Evolutionary conservation across 53 echinoderm and acorn worm genomes (phyloP), one percentile per base, ranked within the genome.

Genomic region (Patiria pectinifera): DNA sequence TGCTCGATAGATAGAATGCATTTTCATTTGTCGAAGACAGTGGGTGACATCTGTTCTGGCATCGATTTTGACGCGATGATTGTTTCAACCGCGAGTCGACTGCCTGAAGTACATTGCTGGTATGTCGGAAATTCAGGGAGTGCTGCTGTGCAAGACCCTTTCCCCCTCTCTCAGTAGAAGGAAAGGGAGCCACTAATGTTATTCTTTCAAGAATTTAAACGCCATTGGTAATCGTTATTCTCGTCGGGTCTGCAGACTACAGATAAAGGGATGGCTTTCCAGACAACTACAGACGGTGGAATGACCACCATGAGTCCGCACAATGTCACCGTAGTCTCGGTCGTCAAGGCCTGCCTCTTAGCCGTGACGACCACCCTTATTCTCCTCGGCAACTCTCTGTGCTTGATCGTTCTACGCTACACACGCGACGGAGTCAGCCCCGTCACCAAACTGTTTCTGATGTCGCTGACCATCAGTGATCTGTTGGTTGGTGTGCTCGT

Each of bases 381-480:
- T 6, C 48, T 80, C 23, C 46, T 80, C 4, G 90, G 90, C 47
- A 90, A 90, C 90, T 16, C 90, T 45, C 19, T 81, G 81, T 80
- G 90, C 47, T 45, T 90, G 80, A 26, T 77, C 45, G 90, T 90
- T n/a, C 90, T 90, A 6, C 62, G 63, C 63, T 18, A 12, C 63
- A 90, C 90, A 7, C 69, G 26, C 22, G 16, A 81, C 81, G 90
- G 90, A 14, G 90, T 90, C 90, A 79, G 66, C 80, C 90, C 90
- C 16, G 90, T 90, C 90, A 90, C 90, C 90, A 77, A 77, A 18
- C 49, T 90, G 22, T 90, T 90, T 78, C 90, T 90, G 4, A 46
- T 90, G 9, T 90, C 90, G 45, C 81, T 90, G 45, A 90, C 90
- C 48, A 21, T 69, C 90, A 81, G 90, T 47, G 90, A 90, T 81